Evolutionary conservation across 2,888 invertebrate genomes (phyloP).

Genomic region (Invenusta paracnida): DNA sequence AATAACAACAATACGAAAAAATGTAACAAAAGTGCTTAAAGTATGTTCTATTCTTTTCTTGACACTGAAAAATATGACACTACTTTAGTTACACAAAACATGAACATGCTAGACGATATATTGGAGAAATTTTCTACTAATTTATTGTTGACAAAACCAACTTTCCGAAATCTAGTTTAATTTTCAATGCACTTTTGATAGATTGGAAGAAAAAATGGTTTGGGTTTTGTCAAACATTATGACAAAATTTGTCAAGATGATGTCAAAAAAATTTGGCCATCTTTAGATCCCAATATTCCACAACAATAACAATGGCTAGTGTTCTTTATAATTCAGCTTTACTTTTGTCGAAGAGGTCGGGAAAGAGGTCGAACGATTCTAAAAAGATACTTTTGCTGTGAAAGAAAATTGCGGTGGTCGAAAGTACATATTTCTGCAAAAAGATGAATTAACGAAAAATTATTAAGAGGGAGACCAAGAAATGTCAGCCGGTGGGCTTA

Average conservation of each 20-base stretch:
- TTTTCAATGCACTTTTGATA: not conserved
- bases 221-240: not conserved
- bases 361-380: not conserved
- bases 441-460: not conserved
- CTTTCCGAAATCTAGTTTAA: not conserved
- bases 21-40: not conserved
- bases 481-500: not conserved
- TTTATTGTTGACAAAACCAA: not conserved
- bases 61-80: not conserved
- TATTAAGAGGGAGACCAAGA: not conserved
- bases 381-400: not conserved
- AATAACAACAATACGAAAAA: not conserved
- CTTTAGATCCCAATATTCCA: not conserved
- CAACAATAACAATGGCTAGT: not conserved
- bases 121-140: not conserved
- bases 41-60: not conserved
- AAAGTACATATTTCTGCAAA: not conserved
- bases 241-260: not conserved
- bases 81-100: not conserved
- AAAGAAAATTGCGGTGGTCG: not conserved
- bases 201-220: not conserved
- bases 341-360: constrained; percentile 23
- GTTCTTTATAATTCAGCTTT: not conserved
- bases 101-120: not conserved
- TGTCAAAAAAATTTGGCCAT: not conserved